Conservation (phyloP, 1,140 invertebrate species). For the Panulirus ornatus region DNA sequence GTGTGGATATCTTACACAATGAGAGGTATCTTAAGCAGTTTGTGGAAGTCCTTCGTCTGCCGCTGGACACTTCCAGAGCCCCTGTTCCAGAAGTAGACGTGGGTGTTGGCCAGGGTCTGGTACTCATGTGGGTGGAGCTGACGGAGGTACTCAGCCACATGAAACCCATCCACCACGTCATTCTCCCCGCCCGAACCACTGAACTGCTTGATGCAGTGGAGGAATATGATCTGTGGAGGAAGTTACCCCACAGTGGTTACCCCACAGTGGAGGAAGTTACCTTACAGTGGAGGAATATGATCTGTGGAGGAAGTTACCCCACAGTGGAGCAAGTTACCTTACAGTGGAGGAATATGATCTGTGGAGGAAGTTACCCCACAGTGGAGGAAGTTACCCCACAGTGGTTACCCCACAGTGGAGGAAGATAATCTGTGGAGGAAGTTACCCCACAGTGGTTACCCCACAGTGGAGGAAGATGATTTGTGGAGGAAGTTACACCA, state of each 20-base stretch:
- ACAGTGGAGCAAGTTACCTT: not conserved
- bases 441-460: too few species aligned
- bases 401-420: constrained; percentile 82
- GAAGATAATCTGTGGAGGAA: constrained; percentile 77
- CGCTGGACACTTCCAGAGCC: constrained; percentile 35
- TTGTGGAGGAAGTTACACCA: constrained; percentile 3
- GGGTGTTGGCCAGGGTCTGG: constrained; percentile 78
- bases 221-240: constrained; percentile 77
- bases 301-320: too few species aligned
- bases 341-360: too few species aligned
- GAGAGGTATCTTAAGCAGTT: constrained; percentile 50
- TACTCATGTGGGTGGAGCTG: constrained; percentile 80
- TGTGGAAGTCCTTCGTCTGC: constrained; percentile 52
- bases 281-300: too few species aligned
- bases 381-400: too few species aligned
- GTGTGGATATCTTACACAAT: constrained; percentile 52
- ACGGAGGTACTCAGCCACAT: constrained; percentile 81
- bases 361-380: too few species aligned
- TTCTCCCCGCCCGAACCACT: constrained; percentile 82
- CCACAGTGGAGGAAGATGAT: constrained; percentile 47
- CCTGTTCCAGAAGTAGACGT: constrained; percentile 62
- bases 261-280: not conserved
- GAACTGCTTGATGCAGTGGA: constrained; percentile 85
- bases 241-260: too few species aligned
- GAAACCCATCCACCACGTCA: constrained; percentile 82